phyloP scores from a whole-genome alignment of 53 echinoderm and acorn worm genomes.

The Antedon mediterranea region DNA sequence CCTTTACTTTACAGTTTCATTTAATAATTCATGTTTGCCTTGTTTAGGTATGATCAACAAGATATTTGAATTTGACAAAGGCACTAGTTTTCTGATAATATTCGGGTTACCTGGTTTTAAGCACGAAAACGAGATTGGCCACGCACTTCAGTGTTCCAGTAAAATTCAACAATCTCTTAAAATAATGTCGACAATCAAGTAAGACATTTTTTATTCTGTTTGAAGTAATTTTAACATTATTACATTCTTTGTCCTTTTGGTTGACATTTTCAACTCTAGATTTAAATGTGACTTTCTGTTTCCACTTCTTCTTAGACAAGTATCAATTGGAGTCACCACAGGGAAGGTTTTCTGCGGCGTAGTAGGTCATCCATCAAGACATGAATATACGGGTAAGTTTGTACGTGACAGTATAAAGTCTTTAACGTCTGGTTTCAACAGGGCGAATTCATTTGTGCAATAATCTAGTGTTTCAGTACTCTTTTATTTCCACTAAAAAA shows the following conservation, averaged over 20 bases:
- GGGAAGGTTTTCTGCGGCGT: constrained; percentile 97
- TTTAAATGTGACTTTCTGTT: no score
- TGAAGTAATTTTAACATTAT: no score
- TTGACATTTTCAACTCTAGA: no score
- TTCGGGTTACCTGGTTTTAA: constrained; percentile 97
- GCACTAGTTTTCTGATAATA: constrained; percentile 82
- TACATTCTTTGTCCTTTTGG: no score
- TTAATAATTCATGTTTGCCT: no score
- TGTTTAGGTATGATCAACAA: constrained; percentile 85
- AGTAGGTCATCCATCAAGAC: constrained; percentile 82
- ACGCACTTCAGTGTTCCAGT: constrained; percentile 81
- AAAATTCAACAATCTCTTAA: constrained; percentile 56
- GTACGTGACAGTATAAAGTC: not conserved
- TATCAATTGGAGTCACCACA: constrained; percentile 81
- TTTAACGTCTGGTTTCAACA: no score
- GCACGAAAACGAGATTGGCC: constrained; percentile 88
- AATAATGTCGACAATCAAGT: constrained; percentile 69
- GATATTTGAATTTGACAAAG: constrained; percentile 99
- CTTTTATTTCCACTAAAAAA: no score
- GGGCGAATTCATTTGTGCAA: no score
- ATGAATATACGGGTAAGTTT: constrained; percentile 87
- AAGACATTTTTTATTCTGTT: constrained; percentile 4
- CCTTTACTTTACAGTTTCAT: no score
- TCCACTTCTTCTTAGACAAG: constrained; percentile 30
- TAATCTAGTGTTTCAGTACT: no score